A percentile compares a stretch with the other conserved stretches of the same genome.
phyloP scores from a whole-genome alignment of 2,113 vertebrate species.

The Phyllostomus discolor region DNA sequence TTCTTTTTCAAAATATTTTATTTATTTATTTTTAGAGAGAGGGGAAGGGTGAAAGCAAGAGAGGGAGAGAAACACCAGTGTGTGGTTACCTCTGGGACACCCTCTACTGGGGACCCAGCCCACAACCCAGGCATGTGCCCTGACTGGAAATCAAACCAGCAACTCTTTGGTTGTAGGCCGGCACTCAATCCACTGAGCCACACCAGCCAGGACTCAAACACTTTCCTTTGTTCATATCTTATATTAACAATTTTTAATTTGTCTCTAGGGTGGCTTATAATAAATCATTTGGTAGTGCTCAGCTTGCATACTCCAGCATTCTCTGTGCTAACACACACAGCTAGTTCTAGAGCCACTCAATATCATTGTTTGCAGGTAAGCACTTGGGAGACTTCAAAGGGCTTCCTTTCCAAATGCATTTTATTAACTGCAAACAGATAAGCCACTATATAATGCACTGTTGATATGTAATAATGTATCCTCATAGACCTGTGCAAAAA shows the following conservation, averaged over 20 bases:
- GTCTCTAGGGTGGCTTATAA: background rate
- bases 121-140: too few species aligned
- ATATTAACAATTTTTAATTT: constrained; percentile 32
- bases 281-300: background rate
- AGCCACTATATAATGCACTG: background rate
- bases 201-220: background rate
- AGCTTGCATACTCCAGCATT: background rate
- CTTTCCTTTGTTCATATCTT: background rate
- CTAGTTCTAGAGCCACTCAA: background rate
- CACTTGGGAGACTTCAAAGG: background rate
- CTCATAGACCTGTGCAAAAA: background rate
- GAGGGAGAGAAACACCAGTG: too few species aligned
- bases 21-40: too few species aligned
- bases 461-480: constrained; percentile 7
- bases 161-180: too few species aligned
- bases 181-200: too few species aligned
- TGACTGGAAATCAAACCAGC: too few species aligned
- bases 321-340: background rate
- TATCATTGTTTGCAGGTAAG: background rate
- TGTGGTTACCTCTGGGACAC: too few species aligned
- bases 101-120: too few species aligned
- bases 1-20: too few species aligned
- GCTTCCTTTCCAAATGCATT: background rate
- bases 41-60: too few species aligned
- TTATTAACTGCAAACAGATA: background rate